These are phyloP conservation scores for Melieria omissa DNA, from an alignment of 2,888 invertebrate genomes.

Conservation along the genomic window DNA sequence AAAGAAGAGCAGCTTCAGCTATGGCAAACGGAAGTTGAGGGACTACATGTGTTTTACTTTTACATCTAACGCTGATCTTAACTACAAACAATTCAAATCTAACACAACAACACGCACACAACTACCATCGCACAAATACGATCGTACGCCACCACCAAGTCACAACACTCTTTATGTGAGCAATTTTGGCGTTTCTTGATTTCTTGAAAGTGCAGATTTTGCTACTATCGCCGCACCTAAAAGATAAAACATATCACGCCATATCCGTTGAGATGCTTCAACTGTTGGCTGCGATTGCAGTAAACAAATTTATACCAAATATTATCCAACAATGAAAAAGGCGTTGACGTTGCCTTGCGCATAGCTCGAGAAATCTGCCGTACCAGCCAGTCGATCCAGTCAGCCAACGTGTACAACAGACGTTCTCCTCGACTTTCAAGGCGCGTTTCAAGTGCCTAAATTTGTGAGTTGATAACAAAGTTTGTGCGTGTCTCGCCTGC, in stretches of 20 bases:
- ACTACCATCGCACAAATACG: background rate
- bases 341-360: no score
- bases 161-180: background rate
- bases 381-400: no score
- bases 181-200: no score
- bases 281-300: no score
- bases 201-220: no score
- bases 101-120: conserved; percentile 5
- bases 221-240: no score
- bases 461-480: conserved; percentile 27
- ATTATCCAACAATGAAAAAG: no score
- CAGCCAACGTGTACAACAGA: background rate
- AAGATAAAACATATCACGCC: no score
- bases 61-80: background rate
- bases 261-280: no score
- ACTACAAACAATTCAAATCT: conserved; percentile 7
- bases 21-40: conserved; percentile 48
- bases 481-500: conserved; percentile 21
- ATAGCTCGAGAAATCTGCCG: no score
- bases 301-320: no score
- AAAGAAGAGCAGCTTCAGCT: background rate
- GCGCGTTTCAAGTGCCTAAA: conserved; percentile 1
- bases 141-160: background rate
- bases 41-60: conserved; percentile 52
- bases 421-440: background rate